Conservation (phyloP, 2,113 vertebrate species). For the Psettodes erumei region DNA sequence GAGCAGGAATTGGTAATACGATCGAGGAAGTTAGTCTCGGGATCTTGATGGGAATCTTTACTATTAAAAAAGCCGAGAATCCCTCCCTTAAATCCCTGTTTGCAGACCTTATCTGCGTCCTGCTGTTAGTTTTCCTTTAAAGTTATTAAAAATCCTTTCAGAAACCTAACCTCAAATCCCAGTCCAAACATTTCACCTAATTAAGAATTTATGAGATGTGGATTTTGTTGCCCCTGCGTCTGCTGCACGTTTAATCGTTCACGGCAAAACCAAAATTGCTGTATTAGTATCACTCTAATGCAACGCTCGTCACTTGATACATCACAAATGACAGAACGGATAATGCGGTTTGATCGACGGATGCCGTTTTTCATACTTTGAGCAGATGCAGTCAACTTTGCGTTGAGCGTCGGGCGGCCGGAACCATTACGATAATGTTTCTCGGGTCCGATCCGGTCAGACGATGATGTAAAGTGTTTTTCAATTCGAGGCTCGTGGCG, state of each 20-base stretch:
- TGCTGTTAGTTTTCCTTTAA: background rate
- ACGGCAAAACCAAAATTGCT: background rate
- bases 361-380: no score
- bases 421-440: constrained; percentile 19
- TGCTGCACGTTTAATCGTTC: background rate
- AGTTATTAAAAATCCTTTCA: background rate
- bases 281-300: background rate
- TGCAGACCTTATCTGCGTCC: background rate
- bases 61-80: background rate
- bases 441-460: background rate
- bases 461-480: background rate
- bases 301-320: background rate
- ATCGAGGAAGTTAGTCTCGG: background rate
- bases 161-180: background rate
- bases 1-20: background rate
- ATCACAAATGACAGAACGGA: constrained; percentile 25
- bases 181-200: background rate
- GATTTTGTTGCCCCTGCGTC: background rate
- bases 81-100: background rate
- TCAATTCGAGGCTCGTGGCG: background rate
- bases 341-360: constrained; percentile 21
- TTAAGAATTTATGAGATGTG: background rate
- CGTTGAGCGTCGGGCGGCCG: background rate
- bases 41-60: background rate
- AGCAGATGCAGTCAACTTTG: constrained; percentile 19